Base-by-base conservation (phyloP, 1,140 invertebrate genomes). In the Hypsibius dujardini region DNA sequence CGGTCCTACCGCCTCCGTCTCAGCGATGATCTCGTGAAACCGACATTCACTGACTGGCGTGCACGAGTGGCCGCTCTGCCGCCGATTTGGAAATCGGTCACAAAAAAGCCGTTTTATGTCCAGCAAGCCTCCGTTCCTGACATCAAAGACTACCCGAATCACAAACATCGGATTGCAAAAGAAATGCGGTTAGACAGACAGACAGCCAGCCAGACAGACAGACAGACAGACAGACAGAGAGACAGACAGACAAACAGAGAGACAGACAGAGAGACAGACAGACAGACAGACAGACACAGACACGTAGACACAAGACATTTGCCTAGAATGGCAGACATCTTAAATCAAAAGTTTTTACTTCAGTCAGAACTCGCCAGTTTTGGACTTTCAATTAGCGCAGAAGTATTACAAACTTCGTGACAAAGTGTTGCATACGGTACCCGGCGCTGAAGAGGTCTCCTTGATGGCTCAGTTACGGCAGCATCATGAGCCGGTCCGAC, bases 181-280 rank as follows among this genome's bases (percentile, higher is more conserved):
- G 62, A 67, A 67, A 7, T 14, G 62, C 62, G 62, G 62, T 67
- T n/a, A n/a, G n/a, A n/a, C n/a, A n/a, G n/a, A n/a, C n/a, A n/a
- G n/a, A n/a, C n/a, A n/a, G n/a, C n/a, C n/a, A n/a, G n/a, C n/a
- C n/a, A n/a, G n/a, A n/a, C n/a, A n/a, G n/a, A n/a, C n/a, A n/a
- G n/a, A n/a, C n/a, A n/a, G n/a, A 28, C 28, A 28, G 28, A 28
- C 28, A 28, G 28, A 28, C 28, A 28, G 28, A 28, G 0, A 28
- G 28, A 28, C 28, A 28, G 28, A 28, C 28, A 28, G 28, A 28
- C 28, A 28, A 28, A 28, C 28, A 28, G 28, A 28, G 28, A 28
- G 28, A 28, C 28, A 28, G 28, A 28, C 28, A 28, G 28, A 28
- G 28, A 28, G 28, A 28, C 28, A 28, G 28, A 28, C 28, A 28